phyloP scores from a whole-genome alignment of 2,113 vertebrate genomes.

The Zeus faber region DNA sequence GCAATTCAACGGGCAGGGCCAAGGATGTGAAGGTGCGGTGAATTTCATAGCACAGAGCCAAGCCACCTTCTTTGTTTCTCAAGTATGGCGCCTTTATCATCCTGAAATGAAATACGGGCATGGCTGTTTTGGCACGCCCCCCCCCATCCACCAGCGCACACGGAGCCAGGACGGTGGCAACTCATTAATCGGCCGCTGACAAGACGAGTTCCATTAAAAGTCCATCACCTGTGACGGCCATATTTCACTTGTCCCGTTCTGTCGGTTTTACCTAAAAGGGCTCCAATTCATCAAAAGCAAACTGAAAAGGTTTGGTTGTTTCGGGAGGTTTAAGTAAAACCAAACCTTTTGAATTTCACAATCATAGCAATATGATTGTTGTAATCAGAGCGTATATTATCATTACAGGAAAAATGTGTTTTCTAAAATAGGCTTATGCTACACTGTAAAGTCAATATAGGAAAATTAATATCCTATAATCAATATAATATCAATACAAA shows the following conservation, averaged over 20 bases:
- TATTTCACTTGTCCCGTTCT: slow-evolving; percentile 49
- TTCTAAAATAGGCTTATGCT: not conserved
- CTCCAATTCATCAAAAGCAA: not conserved
- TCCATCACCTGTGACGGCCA: slow-evolving; percentile 43
- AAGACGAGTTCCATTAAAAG: slow-evolving; percentile 52
- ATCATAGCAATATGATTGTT: not conserved
- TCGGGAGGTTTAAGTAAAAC: not conserved
- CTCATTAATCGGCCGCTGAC: slow-evolving; percentile 49
- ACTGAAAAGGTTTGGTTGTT: not conserved
- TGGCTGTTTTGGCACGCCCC: slow-evolving; percentile 54
- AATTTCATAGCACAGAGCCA: slow-evolving; percentile 32
- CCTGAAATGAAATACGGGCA: slow-evolving; percentile 37
- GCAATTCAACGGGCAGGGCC: slow-evolving; percentile 29
- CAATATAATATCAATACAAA: too few relatives aligned
- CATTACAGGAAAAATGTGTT: not conserved
- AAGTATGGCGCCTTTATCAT: slow-evolving; percentile 38
- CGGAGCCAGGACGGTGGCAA: slow-evolving; percentile 38
- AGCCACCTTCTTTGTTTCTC: slow-evolving; percentile 26
- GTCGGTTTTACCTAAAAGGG: slow-evolving; percentile 19
- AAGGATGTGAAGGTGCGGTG: slow-evolving; percentile 17
- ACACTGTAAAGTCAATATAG: not conserved
- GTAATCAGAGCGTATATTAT: too few relatives aligned
- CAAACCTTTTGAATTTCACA: not conserved
- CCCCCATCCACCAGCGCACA: slow-evolving; percentile 44
- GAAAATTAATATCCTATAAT: slow-evolving; percentile 39